These are phyloP conservation scores for Anadara kagoshimensis DNA, from an alignment of 1,140 invertebrate species.

Conservation along the genomic window DNA sequence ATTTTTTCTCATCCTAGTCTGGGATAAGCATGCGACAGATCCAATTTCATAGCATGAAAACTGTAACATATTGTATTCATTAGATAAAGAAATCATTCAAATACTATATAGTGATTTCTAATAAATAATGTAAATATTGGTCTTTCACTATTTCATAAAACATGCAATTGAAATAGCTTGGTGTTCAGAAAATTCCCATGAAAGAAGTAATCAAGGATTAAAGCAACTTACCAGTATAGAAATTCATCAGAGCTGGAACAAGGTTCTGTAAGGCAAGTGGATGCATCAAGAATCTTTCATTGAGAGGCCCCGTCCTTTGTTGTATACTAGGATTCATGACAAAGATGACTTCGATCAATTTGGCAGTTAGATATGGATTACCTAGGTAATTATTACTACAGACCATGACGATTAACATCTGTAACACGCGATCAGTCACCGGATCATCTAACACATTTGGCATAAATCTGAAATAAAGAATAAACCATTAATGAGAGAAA, in stretches of 20 bases:
- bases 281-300: constrained; percentile 86
- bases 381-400: constrained; percentile 93
- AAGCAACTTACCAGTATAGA: constrained; percentile 85
- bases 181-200: too few species aligned
- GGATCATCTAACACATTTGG: constrained; percentile 84
- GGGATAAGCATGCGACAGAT: too few species aligned
- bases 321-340: constrained; percentile 90
- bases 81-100: too few species aligned
- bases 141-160: too few species aligned
- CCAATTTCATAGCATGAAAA: too few species aligned
- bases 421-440: constrained; percentile 85
- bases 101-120: too few species aligned
- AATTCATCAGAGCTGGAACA: constrained; percentile 95
- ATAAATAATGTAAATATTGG: too few species aligned
- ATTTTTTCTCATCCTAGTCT: too few species aligned
- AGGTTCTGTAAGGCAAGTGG: constrained; percentile 87
- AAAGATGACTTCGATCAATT: constrained; percentile 93
- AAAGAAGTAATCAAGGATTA: too few species aligned
- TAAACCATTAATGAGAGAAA: too few species aligned
- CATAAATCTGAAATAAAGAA: constrained; percentile 81
- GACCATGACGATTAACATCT: constrained; percentile 90
- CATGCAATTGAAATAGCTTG: too few species aligned
- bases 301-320: constrained; percentile 79
- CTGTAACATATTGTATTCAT: too few species aligned
- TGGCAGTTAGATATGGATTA: constrained; percentile 97